These are phyloP conservation scores for Harlomillsia oculata DNA, from an alignment of 1,140 invertebrate genomes.

Conservation along the genomic window DNA sequence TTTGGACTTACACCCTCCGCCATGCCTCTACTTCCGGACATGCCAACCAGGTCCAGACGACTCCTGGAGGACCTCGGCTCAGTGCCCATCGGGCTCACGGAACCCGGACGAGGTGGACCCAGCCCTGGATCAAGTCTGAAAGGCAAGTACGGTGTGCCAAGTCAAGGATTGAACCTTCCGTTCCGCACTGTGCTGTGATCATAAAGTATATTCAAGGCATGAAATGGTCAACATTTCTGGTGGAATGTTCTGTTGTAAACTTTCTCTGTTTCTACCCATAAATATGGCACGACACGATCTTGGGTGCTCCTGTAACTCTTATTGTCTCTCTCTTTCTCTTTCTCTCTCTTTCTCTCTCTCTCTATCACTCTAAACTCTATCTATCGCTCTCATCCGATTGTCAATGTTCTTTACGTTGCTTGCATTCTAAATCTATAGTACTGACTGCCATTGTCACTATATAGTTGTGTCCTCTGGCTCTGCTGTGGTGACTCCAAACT, in stretches of 20 bases:
- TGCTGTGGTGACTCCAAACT: too few relatives aligned
- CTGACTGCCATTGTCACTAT: too few relatives aligned
- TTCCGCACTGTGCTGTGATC: constrained; percentile 36
- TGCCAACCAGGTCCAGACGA: constrained; percentile 51
- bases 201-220: constrained; percentile 28
- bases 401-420: too few relatives aligned
- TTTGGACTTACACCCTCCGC: constrained; percentile 46
- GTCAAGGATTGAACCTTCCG: constrained; percentile 29
- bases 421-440: too few relatives aligned
- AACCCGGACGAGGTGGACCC: constrained; percentile 5
- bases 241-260: constrained; percentile 19
- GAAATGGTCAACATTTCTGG: constrained; percentile 16
- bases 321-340: neutral
- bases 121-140: constrained; percentile 36
- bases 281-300: constrained; percentile 1
- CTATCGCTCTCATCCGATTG: too few relatives aligned
- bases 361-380: neutral
- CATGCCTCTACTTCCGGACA: constrained; percentile 55
- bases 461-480: too few relatives aligned
- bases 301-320: neutral
- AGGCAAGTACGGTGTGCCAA: constrained; percentile 39
- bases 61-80: constrained; percentile 52
- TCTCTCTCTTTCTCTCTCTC: neutral
- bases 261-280: neutral
- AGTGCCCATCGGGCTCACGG: constrained; percentile 42